Percentiles rank a stretch among this genome's conserved stretches.
Evolutionary conservation across 2,797 vertebrate genomes (phyloP).

Genomic region (Molossus molossus): DNA sequence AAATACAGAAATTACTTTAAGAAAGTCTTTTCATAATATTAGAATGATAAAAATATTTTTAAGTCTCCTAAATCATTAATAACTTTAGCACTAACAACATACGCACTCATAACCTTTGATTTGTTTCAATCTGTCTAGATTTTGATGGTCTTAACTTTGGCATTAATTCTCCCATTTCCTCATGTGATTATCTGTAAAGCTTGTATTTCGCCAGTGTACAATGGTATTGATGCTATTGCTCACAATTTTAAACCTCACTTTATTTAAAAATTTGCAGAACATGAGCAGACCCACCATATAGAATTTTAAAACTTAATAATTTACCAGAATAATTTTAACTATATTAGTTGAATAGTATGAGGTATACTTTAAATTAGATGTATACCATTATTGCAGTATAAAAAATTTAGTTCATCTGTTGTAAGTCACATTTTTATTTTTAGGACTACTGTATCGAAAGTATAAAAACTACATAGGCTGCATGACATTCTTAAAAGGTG

Average conservation of each 20-base stretch:
- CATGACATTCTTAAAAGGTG: neutral
- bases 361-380: neutral
- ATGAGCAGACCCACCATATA: neutral
- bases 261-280: conserved; percentile 51
- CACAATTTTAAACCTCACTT: conserved; percentile 64
- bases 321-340: conserved; percentile 63
- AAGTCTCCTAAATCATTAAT: conserved; percentile 36
- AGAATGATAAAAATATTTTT: conserved; percentile 38
- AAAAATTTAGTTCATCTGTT: conserved; percentile 62
- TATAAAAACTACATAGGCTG: neutral
- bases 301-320: conserved; percentile 53
- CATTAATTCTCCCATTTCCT: conserved; percentile 53
- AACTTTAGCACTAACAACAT: neutral
- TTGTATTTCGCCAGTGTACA: conserved; percentile 21
- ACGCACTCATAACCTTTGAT: neutral
- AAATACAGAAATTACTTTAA: conserved; percentile 24
- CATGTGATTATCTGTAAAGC: neutral
- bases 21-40: conserved; percentile 32
- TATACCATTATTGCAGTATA: conserved; percentile 24
- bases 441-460: conserved; percentile 69
- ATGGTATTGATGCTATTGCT: neutral
- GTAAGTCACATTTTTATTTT: conserved; percentile 70
- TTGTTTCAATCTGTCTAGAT: conserved; percentile 6
- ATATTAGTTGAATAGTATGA: neutral
- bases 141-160: conserved; percentile 10